Percentiles rank a stretch among this genome's conserved stretches.
phyloP scores from a whole-genome alignment of 2,797 vertebrate genomes.

The Chrosomus eos region DNA sequence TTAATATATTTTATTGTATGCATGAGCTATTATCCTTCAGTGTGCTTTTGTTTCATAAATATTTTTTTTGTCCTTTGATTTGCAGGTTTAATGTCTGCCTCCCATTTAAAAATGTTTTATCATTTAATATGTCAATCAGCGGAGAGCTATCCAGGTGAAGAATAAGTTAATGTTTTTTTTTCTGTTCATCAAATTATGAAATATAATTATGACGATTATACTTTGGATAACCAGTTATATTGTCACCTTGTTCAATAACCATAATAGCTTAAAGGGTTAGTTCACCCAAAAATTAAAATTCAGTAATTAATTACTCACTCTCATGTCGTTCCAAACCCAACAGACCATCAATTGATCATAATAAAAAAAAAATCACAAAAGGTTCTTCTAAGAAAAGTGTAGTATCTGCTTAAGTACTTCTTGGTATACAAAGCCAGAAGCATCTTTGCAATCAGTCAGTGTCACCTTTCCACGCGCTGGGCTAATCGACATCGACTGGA shows the following conservation, averaged over 20 bases:
- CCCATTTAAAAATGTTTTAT: fast-evolving
- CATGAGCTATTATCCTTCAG: background rate
- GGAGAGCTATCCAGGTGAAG: background rate
- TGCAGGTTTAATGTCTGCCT: fast-evolving
- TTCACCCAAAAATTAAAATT: too few relatives aligned
- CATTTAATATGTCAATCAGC: too few relatives aligned
- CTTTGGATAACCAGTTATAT: background rate
- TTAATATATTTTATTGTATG: background rate
- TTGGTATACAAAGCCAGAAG: fast-evolving
- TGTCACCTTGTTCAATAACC: background rate
- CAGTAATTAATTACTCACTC: too few relatives aligned
- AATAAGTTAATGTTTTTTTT: background rate
- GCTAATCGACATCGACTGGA: background rate
- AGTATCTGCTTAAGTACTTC: fast-evolving
- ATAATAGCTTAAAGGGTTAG: background rate
- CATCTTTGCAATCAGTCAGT: fast-evolving
- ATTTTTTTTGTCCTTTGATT: background rate
- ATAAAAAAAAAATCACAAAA: too few relatives aligned
- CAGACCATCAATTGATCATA: too few relatives aligned
- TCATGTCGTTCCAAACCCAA: too few relatives aligned
- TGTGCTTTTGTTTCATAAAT: background rate
- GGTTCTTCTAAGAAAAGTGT: too few relatives aligned
- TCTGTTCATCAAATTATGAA: background rate
- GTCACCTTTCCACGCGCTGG: background rate
- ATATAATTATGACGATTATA: background rate